Evolutionary conservation across 2,113 vertebrate genomes (phyloP), one percentile per base, ranked within the genome.

Genomic region (Calyptommatus sinebrachiatus): DNA sequence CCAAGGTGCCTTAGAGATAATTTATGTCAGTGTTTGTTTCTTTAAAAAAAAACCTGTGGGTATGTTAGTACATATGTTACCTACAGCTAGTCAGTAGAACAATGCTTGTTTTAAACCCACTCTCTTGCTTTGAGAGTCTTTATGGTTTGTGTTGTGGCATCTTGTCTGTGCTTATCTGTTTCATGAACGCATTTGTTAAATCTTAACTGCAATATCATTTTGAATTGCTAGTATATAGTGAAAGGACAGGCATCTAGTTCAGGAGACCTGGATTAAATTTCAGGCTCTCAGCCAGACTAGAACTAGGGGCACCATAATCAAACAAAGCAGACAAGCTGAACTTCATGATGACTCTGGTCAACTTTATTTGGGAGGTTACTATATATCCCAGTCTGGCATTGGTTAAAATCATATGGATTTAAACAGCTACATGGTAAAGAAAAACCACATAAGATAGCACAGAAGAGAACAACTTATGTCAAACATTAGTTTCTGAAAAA

Each of bases 21-120:
- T 41, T 41, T 41, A 4, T 77, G 63, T 78, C 85, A 83, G 65
- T 24, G 35, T 74, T 57, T 77, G 67, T 71, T 85, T 71, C 71
- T 16, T 80, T 69, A 53, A 0, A 0, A 79, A 81, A 90, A 9
- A 50, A 87, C 29, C 0, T 0, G 18, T 77, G 78, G 60, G 77
- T 84, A 84, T 76, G 84, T 53, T 77, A 41, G 35, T 41, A 31
- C 50, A 77, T 14, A 46, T 66, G 50, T 60, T 21, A 63, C n/a
- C n/a, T 31, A 48, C 16, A 76, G 46, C 26, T 71, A 81, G 29
- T 72, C 29, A 48, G 62, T 73, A 77, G 50, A 61, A 69, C 18
- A 18, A 65, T 68, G 62, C 12, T 0, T 0, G 60, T 50, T 80
- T 74, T 61, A 75, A 85, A 67, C 62, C 81, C 68, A 77, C 26